Percentiles rank a stretch among this genome's conserved stretches.
These are phyloP conservation scores for Ranitomeya imitator DNA, from an alignment of 2,113 vertebrate species.

Conservation along the genomic window DNA sequence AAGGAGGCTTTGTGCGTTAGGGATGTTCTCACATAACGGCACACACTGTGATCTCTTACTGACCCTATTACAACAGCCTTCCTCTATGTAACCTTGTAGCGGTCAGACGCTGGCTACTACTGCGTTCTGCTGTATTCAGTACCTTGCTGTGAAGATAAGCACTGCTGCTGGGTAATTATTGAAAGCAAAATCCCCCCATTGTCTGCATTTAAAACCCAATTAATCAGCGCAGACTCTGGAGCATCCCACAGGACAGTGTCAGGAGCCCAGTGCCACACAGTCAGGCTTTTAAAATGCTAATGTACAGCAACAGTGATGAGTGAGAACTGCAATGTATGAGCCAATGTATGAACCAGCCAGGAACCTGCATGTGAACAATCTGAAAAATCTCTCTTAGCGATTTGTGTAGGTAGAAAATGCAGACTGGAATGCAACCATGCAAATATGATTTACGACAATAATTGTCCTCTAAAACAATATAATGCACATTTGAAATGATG, in stretches of 20 bases:
- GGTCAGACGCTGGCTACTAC: conserved; percentile 43
- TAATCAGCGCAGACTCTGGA: conserved; percentile 71
- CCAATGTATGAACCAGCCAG: neutral
- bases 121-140: conserved; percentile 56
- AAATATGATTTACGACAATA: neutral
- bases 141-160: conserved; percentile 66
- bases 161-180: conserved; percentile 68
- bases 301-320: conserved; percentile 54
- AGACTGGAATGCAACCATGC: neutral
- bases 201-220: conserved; percentile 70
- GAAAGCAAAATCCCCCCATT: conserved; percentile 70
- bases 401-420: neutral
- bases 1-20: conserved; percentile 18
- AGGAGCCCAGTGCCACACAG: conserved; percentile 68
- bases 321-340: conserved; percentile 55
- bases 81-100: neutral
- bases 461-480: neutral
- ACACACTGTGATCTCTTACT: conserved; percentile 23
- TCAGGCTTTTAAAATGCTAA: conserved; percentile 72
- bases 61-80: conserved; percentile 20
- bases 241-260: conserved; percentile 67
- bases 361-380: neutral
- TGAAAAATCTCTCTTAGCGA: neutral
- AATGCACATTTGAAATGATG: neutral
- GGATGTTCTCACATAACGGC: conserved; percentile 12